Conservation (phyloP, 2,888 invertebrate species). For the Sarcophaga carnaria region DNA sequence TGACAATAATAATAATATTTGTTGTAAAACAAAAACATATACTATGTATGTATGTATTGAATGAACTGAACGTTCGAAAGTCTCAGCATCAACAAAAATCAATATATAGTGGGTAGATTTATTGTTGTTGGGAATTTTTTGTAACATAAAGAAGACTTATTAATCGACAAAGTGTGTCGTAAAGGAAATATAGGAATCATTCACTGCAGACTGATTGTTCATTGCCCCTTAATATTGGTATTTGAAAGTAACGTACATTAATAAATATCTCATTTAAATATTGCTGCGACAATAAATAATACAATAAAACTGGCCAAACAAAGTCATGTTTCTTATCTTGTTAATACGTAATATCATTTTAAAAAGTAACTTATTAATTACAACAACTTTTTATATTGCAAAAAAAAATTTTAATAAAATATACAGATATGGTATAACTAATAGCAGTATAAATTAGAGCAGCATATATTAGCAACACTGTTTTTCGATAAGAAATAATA, state of each 20-base stretch:
- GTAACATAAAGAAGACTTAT: not conserved
- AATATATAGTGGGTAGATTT: conserved; percentile 51
- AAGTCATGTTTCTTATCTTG: not conserved
- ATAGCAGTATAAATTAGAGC: too few relatives aligned
- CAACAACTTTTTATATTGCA: too few relatives aligned
- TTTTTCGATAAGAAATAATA: too few relatives aligned
- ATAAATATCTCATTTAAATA: not conserved
- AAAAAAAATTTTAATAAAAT: too few relatives aligned
- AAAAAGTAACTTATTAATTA: too few relatives aligned
- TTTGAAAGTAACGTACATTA: conserved; percentile 25
- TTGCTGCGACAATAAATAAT: too few relatives aligned
- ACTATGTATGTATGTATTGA: not conserved
- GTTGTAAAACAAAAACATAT: conserved; percentile 6
- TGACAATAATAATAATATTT: not conserved
- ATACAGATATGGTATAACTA: too few relatives aligned
- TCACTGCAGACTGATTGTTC: conserved; percentile 32
- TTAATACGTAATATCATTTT: not conserved
- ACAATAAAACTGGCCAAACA: too few relatives aligned
- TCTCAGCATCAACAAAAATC: conserved; percentile 36
- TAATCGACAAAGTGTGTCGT: conserved; percentile 37
- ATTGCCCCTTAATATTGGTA: conserved; percentile 43
- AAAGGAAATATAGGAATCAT: conserved; percentile 42
- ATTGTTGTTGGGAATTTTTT: not conserved
- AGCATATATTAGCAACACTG: too few relatives aligned
- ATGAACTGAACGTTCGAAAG: not conserved